These are phyloP conservation scores for Ahaetulla prasina DNA, from an alignment of 2,113 vertebrate genomes.

Conservation along the genomic window DNA sequence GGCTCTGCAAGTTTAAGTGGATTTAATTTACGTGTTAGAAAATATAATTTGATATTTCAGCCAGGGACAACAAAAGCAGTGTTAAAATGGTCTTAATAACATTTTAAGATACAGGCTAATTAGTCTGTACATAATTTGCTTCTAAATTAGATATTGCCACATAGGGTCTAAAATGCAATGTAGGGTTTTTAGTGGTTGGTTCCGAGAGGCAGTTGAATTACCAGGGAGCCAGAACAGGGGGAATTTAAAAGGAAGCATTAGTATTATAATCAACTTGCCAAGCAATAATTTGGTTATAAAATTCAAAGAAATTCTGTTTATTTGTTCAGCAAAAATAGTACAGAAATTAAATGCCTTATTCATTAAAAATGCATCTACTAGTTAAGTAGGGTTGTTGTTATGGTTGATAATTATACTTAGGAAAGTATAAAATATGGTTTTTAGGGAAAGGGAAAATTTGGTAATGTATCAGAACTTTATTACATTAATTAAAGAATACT, in stretches of 20 bases:
- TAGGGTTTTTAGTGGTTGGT: background rate
- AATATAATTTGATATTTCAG: background rate
- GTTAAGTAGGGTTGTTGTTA: background rate
- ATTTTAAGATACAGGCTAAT: background rate
- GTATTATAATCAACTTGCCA: background rate
- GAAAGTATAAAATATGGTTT: constrained; percentile 9
- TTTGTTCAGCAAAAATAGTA: constrained; percentile 10
- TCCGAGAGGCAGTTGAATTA: background rate
- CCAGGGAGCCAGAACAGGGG: no score
- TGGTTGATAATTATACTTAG: background rate
- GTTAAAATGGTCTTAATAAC: background rate
- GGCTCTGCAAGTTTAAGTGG: background rate
- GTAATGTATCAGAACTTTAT: background rate
- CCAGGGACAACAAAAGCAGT: background rate
- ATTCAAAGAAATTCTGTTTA: constrained; percentile 13
- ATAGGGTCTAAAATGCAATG: constrained; percentile 25
- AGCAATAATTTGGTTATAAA: constrained; percentile 1
- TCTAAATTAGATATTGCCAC: constrained; percentile 30
- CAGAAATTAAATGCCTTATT: background rate
- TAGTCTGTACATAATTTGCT: background rate
- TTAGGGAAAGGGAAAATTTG: background rate
- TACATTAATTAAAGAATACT: accelerated
- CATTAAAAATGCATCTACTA: background rate
- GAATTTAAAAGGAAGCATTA: background rate
- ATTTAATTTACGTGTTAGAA: background rate